A percentile compares a stretch with the other conserved stretches of the same genome.
phyloP scores from a whole-genome alignment of 1,140 invertebrate genomes.

The Chlorops oryzae region DNA sequence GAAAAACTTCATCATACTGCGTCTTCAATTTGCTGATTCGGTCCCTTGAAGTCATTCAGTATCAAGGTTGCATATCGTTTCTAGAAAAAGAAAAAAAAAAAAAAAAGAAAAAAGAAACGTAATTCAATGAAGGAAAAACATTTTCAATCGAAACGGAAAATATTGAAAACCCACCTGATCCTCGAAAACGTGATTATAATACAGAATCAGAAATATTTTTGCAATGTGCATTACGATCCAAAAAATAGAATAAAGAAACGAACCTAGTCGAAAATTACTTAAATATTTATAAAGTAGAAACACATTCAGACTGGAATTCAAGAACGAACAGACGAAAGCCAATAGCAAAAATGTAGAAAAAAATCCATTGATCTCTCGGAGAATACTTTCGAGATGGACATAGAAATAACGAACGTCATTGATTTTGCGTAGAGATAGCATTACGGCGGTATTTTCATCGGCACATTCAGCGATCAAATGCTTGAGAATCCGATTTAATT shows the following conservation, averaged over 20 bases:
- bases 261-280: too few relatives aligned
- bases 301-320: conserved; percentile 31
- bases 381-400: conserved; percentile 21
- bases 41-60: conserved; percentile 4
- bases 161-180: conserved; percentile 4
- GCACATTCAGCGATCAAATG: conserved; percentile 17
- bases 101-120: too few relatives aligned
- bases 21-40: conserved; percentile 8
- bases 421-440: conserved; percentile 7
- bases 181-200: conserved; percentile 12
- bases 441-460: conserved; percentile 17
- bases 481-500: conserved; percentile 10
- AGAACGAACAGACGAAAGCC: conserved; percentile 31
- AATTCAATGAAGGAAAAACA: too few relatives aligned
- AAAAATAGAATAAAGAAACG: conserved; percentile 21
- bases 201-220: conserved; percentile 30
- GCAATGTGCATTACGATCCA: conserved; percentile 31
- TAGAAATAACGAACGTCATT: too few relatives aligned
- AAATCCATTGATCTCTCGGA: conserved; percentile 22
- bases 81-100: conserved; percentile 5
- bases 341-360: conserved; percentile 28
- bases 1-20: too few relatives aligned
- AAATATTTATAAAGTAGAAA: conserved; percentile 32
- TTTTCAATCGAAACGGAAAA: too few relatives aligned
- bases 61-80: conserved; percentile 7